Conservation (phyloP, 2,888 invertebrate species). For the Alviniconcha strummeri region DNA sequence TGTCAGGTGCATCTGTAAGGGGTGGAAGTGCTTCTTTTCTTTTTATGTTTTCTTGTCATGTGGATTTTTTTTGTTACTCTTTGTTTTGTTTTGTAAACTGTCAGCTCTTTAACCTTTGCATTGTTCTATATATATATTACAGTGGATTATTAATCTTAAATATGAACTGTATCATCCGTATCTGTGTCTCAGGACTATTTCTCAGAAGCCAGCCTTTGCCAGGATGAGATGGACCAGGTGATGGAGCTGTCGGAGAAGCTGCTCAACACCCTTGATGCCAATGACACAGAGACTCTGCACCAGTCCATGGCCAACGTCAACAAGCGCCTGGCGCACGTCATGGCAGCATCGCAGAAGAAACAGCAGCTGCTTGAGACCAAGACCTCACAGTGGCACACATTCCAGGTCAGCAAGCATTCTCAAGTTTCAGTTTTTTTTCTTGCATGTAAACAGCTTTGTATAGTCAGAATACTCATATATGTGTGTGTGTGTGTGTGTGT, state of each 20-base stretch:
- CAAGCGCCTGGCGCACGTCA: slow-evolving; percentile 82
- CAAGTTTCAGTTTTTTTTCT: neutral
- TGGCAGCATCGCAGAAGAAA: slow-evolving; percentile 88
- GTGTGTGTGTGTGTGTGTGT: neutral
- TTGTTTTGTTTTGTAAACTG: too few relatives aligned
- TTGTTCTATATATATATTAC: too few relatives aligned
- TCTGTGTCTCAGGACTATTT: slow-evolving; percentile 64
- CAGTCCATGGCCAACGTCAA: slow-evolving; percentile 78
- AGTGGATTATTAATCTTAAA: too few relatives aligned
- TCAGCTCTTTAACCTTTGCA: too few relatives aligned
- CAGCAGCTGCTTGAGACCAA: slow-evolving; percentile 86
- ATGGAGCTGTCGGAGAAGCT: slow-evolving; percentile 66
- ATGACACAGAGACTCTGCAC: slow-evolving; percentile 67
- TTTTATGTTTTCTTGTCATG: too few relatives aligned
- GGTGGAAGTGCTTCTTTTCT: too few relatives aligned
- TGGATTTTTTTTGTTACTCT: too few relatives aligned
- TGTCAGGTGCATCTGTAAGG: too few relatives aligned
- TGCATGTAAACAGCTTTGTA: neutral
- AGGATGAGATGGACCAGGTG: slow-evolving; percentile 69
- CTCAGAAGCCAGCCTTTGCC: slow-evolving; percentile 67
- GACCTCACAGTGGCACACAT: slow-evolving; percentile 89
- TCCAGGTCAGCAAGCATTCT: slow-evolving; percentile 73
- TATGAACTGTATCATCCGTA: too few relatives aligned
- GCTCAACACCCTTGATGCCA: slow-evolving; percentile 64
- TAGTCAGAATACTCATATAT: neutral